A percentile compares a stretch with the other conserved stretches of the same genome.
These are phyloP conservation scores for Reticulitermes lucifugus DNA, from an alignment of 2,888 invertebrate genomes.

Conservation along the genomic window DNA sequence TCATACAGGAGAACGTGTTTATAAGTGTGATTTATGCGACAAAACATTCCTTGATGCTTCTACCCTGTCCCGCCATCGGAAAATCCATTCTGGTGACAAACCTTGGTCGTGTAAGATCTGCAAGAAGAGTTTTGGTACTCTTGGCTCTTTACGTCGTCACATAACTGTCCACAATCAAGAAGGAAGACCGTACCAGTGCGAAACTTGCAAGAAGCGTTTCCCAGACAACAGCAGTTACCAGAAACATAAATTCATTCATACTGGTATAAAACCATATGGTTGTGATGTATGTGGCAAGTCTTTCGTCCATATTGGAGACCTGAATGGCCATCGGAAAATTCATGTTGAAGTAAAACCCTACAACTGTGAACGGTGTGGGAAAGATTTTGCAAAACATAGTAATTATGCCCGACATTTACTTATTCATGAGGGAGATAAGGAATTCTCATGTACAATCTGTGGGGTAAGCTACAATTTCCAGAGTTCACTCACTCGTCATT, in stretches of 20 bases:
- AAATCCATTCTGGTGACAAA: constrained; percentile 58
- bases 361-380: constrained; percentile 58
- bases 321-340: constrained; percentile 64
- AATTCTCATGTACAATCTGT: constrained; percentile 45
- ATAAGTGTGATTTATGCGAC: constrained; percentile 66
- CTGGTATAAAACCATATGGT: constrained; percentile 59
- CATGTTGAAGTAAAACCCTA: constrained; percentile 56
- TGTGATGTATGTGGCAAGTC: constrained; percentile 69
- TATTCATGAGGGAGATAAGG: constrained; percentile 56
- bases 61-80: constrained; percentile 65
- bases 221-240: constrained; percentile 62
- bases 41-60: constrained; percentile 67
- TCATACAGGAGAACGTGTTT: constrained; percentile 55
- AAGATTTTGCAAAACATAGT: constrained; percentile 60
- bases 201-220: constrained; percentile 63
- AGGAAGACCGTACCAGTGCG: constrained; percentile 62
- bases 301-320: constrained; percentile 66
- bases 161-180: constrained; percentile 63
- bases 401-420: constrained; percentile 60
- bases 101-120: constrained; percentile 59
- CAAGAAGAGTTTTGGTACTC: constrained; percentile 63
- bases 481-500: constrained; percentile 48
- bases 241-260: constrained; percentile 63
- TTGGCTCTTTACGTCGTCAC: constrained; percentile 63
- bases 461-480: constrained; percentile 48